phyloP scores from a whole-genome alignment of 35 echinoderm and acorn worm genomes.

The Anneissia japonica region DNA sequence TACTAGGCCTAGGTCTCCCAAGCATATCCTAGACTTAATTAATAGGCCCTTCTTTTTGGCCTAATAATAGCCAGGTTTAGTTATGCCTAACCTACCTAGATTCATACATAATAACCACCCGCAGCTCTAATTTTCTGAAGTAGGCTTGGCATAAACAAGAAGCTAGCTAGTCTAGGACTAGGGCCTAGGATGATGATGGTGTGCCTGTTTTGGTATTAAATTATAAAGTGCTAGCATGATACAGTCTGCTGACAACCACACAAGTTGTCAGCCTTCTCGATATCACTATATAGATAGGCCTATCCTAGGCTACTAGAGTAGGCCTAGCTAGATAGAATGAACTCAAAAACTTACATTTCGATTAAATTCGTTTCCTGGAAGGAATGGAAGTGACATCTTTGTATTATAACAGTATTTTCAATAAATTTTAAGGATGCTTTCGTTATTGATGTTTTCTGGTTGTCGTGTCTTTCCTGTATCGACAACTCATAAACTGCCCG shows the following conservation, averaged over 20 bases:
- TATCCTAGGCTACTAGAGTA: too few species aligned
- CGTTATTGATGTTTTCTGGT: neutral
- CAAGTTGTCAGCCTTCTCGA: neutral
- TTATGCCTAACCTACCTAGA: too few species aligned
- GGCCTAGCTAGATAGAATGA: too few species aligned
- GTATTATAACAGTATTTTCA: neutral
- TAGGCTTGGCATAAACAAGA: too few species aligned
- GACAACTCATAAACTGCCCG: neutral
- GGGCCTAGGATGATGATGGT: too few species aligned
- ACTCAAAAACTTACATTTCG: constrained; percentile 54
- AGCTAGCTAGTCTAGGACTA: too few species aligned
- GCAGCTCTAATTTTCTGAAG: too few species aligned
- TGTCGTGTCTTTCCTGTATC: neutral
- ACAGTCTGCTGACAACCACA: neutral
- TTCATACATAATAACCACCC: too few species aligned
- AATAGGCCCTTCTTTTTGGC: too few species aligned
- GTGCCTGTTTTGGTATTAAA: neutral
- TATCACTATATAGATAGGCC: neutral
- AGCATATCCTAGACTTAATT: too few species aligned
- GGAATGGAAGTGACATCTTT: constrained; percentile 85
- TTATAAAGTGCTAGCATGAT: neutral
- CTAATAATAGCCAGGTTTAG: too few species aligned
- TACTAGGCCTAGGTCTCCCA: too few species aligned
- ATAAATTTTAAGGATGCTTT: neutral
- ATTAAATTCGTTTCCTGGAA: constrained; percentile 88